These are phyloP conservation scores for Rhinatrema bivittatum DNA, from an alignment of 2,797 vertebrate species.

Conservation along the genomic window DNA sequence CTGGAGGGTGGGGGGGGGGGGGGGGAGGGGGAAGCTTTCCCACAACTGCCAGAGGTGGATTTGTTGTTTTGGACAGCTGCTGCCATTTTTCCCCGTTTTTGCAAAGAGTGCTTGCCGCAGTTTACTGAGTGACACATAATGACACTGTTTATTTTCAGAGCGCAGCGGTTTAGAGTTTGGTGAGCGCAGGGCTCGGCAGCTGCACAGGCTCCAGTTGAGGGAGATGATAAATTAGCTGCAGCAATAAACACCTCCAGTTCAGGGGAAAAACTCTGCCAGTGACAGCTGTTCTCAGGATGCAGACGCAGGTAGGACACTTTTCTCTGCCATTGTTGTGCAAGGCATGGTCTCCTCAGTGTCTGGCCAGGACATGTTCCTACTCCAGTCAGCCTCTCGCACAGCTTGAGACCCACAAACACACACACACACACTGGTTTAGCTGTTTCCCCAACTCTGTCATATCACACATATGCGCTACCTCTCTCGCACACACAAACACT, in stretches of 20 bases:
- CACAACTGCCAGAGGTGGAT: too few species aligned
- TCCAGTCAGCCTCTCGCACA: too few species aligned
- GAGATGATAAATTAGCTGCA: not conserved
- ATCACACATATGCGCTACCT: not conserved
- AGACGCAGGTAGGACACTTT: accelerated
- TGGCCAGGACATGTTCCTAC: too few species aligned
- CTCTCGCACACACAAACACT: too few species aligned
- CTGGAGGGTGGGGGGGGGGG: not conserved
- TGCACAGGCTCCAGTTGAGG: not conserved
- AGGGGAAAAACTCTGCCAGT: not conserved
- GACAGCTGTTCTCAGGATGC: not conserved
- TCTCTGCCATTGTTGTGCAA: not conserved
- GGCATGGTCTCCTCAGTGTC: too few species aligned
- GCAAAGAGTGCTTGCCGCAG: too few species aligned
- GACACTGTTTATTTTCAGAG: not conserved
- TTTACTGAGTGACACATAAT: too few species aligned
- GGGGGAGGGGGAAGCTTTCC: not conserved
- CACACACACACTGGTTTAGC: too few species aligned
- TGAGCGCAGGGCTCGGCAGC: too few species aligned
- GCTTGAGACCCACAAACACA: too few species aligned
- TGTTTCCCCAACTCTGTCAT: not conserved
- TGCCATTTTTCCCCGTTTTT: too few species aligned
- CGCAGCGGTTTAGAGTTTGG: not conserved
- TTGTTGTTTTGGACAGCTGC: too few species aligned
- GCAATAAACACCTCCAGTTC: not conserved